Evolutionary conservation across 2,888 invertebrate genomes (phyloP), one percentile per base, ranked within the genome.

Genomic region (Tinea trinotella): DNA sequence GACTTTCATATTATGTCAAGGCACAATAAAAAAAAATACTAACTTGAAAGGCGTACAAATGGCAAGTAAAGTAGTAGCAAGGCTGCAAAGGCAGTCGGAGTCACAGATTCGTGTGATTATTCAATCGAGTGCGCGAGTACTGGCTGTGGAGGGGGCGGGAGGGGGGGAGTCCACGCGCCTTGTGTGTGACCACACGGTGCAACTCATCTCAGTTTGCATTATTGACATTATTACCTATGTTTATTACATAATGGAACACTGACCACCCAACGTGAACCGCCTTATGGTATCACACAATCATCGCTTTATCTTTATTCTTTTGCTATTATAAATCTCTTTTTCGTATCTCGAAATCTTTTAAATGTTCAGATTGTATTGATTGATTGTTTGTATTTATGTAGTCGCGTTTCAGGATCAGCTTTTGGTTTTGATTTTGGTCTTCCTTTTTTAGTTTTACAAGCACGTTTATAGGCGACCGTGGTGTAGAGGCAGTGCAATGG

Each of bases 61-160:
- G 19, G 7, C 2, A 24, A 19, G 10, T 53, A 53, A 53, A 20
- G 46, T 52, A 34, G 35, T 48, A 17, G 67, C 76, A 76, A 77
- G 75, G 74, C 74, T 77, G 69, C 66, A 64, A 62, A 64, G 63
- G 62, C 65, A 67, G 66, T 64, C 68, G 63, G 65, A 67, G 66
- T 64, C 68, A 63, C 64, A 73, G 74, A 73, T 74, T 69, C 68
- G 71, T 68, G 74, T 77, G 71, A 83, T 83, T 77, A 80, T 80
- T 63, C 76, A 82, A 81, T 81, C 70, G 69, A 79, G 83, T 82
- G 74, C 75, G 66, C 66, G 63, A 70, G 78, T 69, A 80, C 80
- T 61, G 70, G 52, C 35, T 12, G 24, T 24, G 24, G 30, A 35
- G 53, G 58, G 54, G 19, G 53, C 58, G 55, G 59, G 58, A 52